Percentiles rank a stretch among this genome's conserved stretches.
Evolutionary conservation across 2,113 vertebrate species (phyloP).

Genomic region (Laticauda colubrina): DNA sequence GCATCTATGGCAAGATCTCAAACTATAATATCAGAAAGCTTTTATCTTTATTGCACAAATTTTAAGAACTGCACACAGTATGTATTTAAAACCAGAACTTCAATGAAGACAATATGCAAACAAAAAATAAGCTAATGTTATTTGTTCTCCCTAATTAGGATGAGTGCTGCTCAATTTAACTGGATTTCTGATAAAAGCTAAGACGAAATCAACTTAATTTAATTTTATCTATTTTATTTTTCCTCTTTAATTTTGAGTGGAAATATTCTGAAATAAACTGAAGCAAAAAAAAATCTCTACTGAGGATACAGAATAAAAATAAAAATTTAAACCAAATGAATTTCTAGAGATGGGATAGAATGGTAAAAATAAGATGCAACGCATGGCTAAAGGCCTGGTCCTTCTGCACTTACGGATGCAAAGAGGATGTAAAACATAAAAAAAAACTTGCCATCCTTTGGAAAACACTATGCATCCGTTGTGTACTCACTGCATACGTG

Average conservation of each 20-base stretch:
- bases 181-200: not conserved
- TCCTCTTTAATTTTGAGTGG: not conserved
- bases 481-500: too few species aligned
- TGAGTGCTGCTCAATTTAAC: not conserved
- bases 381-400: not conserved
- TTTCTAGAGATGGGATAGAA: not conserved
- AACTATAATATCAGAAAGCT: not conserved
- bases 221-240: not conserved
- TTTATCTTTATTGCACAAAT: not conserved
- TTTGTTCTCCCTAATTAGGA: not conserved
- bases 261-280: not conserved
- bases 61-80: not conserved
- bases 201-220: not conserved
- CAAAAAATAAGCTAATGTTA: not conserved
- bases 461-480: too few species aligned
- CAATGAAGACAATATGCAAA: not conserved
- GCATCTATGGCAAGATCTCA: not conserved
- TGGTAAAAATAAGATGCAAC: not conserved
- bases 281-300: not conserved
- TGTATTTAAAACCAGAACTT: not conserved
- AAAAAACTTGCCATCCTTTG: too few species aligned
- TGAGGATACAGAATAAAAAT: not conserved
- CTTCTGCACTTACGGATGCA: too few species aligned
- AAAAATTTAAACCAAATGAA: not conserved
- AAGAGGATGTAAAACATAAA: too few species aligned